Conservation (phyloP, 2,113 vertebrate species). For the Gymnogyps californianus region DNA sequence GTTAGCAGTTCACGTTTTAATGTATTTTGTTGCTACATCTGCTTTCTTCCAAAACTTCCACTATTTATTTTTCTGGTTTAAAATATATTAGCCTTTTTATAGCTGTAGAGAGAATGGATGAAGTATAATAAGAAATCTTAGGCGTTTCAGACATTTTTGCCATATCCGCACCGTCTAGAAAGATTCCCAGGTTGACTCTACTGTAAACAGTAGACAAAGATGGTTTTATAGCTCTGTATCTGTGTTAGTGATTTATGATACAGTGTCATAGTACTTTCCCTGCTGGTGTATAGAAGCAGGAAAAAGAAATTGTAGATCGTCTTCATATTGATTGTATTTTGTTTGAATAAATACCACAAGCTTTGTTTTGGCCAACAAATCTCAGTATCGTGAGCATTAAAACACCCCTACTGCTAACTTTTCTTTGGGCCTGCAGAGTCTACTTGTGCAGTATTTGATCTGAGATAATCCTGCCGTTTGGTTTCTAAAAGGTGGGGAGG, state of each 20-base stretch:
- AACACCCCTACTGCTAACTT: neutral
- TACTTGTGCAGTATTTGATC: neutral
- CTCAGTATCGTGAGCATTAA: neutral
- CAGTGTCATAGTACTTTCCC: neutral
- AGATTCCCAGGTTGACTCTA: neutral
- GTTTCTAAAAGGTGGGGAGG: neutral
- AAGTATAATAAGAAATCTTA: neutral
- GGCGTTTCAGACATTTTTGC: neutral
- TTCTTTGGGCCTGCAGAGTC: neutral
- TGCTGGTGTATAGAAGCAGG: neutral
- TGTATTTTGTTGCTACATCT: neutral
- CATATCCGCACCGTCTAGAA: neutral
- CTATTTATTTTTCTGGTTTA: neutral
- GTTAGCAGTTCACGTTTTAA: neutral
- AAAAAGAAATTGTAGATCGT: constrained; percentile 20
- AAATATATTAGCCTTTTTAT: neutral
- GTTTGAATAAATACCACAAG: constrained; percentile 26
- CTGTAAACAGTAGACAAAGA: constrained; percentile 13
- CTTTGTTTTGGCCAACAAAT: neutral
- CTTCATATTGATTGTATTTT: constrained; percentile 1
- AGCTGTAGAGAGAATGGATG: neutral
- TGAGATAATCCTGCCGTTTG: neutral
- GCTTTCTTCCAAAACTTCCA: neutral
- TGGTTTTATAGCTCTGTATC: neutral
- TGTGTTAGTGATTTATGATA: constrained; percentile 10